Percentiles rank a stretch among this genome's conserved stretches.
Conservation (phyloP, 2,113 vertebrate species). For the Notarius quadriscutis region DNA sequence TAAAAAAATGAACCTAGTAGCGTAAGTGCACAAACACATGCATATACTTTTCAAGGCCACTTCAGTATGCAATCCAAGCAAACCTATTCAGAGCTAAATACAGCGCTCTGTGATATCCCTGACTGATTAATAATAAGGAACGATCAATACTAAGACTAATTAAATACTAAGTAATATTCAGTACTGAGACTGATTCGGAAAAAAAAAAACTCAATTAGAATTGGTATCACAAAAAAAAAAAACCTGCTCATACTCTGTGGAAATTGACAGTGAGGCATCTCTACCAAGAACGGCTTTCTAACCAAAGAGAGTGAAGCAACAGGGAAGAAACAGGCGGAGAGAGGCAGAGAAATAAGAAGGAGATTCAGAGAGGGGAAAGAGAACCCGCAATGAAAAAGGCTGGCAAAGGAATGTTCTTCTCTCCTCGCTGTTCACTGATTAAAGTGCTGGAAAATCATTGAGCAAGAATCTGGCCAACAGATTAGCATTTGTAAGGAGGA, state of each 20-base stretch:
- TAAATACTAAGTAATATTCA: background rate
- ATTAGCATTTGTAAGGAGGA: slow-evolving; percentile 17
- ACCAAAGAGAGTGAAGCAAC: background rate
- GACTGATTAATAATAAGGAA: background rate
- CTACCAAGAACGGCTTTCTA: slow-evolving; percentile 14
- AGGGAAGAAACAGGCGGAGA: background rate
- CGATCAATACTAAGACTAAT: background rate
- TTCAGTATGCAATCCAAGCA: background rate
- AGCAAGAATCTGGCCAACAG: slow-evolving; percentile 16
- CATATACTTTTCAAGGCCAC: background rate
- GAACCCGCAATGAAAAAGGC: background rate
- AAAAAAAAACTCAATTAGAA: background rate
- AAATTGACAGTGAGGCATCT: background rate
- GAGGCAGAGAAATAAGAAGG: slow-evolving; percentile 6
- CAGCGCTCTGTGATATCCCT: background rate
- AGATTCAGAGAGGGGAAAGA: background rate
- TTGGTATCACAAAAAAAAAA: background rate
- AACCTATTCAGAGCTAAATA: background rate
- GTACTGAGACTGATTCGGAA: background rate
- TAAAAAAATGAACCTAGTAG: background rate
- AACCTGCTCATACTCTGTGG: too few species aligned
- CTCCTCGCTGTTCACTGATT: slow-evolving; percentile 7
- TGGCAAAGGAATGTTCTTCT: slow-evolving; percentile 19
- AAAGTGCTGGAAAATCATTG: slow-evolving; percentile 8
- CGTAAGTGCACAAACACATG: background rate